Evolutionary conservation across 2,888 invertebrate genomes (phyloP).

Genomic region (Portevinia maculata): DNA sequence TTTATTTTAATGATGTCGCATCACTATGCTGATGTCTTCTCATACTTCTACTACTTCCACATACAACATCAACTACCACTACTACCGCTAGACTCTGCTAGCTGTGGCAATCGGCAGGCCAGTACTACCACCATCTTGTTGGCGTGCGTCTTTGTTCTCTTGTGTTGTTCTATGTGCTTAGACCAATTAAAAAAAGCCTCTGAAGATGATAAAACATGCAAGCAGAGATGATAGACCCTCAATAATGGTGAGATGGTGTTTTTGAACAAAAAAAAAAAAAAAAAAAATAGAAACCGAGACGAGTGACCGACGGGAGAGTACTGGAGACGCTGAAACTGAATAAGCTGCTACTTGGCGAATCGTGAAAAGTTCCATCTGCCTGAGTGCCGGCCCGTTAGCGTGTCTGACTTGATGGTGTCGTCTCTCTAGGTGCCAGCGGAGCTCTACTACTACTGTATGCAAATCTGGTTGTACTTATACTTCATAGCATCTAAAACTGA

Average conservation of each 20-base stretch:
- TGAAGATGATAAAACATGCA: slow-evolving; percentile 47
- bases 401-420: slow-evolving; percentile 65
- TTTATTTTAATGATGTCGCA: slow-evolving; percentile 75
- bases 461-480: slow-evolving; percentile 72
- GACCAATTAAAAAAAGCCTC: slow-evolving; percentile 40
- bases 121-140: slow-evolving; percentile 67
- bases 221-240: slow-evolving; percentile 67
- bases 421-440: slow-evolving; percentile 57
- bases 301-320: slow-evolving; percentile 42
- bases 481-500: slow-evolving; percentile 65
- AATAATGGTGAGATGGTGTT: slow-evolving; percentile 71
- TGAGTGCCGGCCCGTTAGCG: no score
- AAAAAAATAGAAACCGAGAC: slow-evolving; percentile 32
- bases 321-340: slow-evolving; percentile 55
- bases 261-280: slow-evolving; percentile 46
- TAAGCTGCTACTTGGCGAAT: slow-evolving; percentile 32
- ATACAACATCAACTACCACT: slow-evolving; percentile 73
- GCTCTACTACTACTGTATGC: slow-evolving; percentile 67
- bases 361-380: slow-evolving; percentile 47
- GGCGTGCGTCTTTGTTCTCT: slow-evolving; percentile 66
- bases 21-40: slow-evolving; percentile 74
- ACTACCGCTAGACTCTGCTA: slow-evolving; percentile 67
- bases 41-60: slow-evolving; percentile 75
- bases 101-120: slow-evolving; percentile 60
- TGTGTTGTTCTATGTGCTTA: slow-evolving; percentile 65